Evolutionary conservation across 2,113 vertebrate genomes (phyloP).

Genomic region (Burhinus oedicnemus): DNA sequence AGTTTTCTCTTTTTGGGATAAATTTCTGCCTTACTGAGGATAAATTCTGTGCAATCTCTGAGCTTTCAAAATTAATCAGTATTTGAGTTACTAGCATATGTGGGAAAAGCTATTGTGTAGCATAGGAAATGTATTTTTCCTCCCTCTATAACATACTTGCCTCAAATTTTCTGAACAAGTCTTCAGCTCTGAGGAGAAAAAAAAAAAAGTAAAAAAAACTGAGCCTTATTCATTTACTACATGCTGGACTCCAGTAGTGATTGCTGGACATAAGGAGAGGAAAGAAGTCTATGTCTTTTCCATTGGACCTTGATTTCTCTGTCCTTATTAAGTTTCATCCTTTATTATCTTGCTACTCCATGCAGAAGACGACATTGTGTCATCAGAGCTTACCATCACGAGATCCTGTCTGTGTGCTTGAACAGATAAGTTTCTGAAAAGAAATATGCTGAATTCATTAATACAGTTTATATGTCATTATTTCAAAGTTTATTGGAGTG

Average conservation of each 20-base stretch:
- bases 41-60: neutral
- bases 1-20: neutral
- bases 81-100: neutral
- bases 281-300: neutral
- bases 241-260: neutral
- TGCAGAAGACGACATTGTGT: neutral
- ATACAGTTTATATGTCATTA: neutral
- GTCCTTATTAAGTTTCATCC: neutral
- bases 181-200: neutral
- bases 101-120: neutral
- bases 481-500: neutral
- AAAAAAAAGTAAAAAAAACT: neutral
- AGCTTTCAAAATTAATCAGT: neutral
- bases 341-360: neutral
- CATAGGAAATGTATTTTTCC: neutral
- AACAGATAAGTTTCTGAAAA: neutral
- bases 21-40: neutral
- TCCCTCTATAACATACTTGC: neutral
- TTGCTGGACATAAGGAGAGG: neutral
- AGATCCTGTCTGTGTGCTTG: neutral
- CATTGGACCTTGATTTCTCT: neutral
- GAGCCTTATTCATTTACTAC: neutral
- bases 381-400: neutral
- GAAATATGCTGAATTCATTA: neutral
- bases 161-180: neutral